phyloP scores from a whole-genome alignment of 2,113 vertebrate species.

The Pelecanus crispus region DNA sequence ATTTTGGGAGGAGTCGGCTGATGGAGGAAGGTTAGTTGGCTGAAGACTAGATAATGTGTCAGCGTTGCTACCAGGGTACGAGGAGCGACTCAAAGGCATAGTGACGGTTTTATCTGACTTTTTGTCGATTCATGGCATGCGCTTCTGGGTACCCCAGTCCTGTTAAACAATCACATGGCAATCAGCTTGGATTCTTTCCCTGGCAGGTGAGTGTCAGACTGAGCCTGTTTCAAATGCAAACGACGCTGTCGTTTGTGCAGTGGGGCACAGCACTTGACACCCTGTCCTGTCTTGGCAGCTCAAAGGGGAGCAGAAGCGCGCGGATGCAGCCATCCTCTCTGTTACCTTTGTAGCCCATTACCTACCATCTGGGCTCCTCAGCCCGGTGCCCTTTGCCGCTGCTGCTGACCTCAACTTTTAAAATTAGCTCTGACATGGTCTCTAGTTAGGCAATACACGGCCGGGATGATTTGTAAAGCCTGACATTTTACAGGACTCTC shows the following conservation, averaged over 20 bases:
- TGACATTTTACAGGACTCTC: background rate
- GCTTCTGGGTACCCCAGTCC: background rate
- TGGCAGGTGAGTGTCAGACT: background rate
- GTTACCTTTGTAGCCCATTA: background rate
- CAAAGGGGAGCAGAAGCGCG: background rate
- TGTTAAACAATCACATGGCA: background rate
- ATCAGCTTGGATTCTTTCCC: background rate
- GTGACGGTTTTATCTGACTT: background rate
- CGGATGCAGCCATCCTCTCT: fast-evolving
- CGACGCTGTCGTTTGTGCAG: fast-evolving
- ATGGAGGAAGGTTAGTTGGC: background rate
- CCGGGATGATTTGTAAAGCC: background rate
- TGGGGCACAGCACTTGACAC: background rate
- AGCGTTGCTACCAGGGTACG: background rate
- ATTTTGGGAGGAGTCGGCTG: background rate
- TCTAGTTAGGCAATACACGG: background rate
- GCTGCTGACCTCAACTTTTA: background rate
- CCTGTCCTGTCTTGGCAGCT: background rate
- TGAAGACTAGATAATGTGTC: background rate
- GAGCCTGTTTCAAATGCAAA: background rate
- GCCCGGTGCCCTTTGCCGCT: background rate
- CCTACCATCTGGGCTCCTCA: background rate
- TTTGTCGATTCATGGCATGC: fast-evolving
- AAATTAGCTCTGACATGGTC: background rate
- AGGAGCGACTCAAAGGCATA: background rate